Evolutionary conservation across 2,888 invertebrate genomes (phyloP).

Genomic region (Cheilosia soror): DNA sequence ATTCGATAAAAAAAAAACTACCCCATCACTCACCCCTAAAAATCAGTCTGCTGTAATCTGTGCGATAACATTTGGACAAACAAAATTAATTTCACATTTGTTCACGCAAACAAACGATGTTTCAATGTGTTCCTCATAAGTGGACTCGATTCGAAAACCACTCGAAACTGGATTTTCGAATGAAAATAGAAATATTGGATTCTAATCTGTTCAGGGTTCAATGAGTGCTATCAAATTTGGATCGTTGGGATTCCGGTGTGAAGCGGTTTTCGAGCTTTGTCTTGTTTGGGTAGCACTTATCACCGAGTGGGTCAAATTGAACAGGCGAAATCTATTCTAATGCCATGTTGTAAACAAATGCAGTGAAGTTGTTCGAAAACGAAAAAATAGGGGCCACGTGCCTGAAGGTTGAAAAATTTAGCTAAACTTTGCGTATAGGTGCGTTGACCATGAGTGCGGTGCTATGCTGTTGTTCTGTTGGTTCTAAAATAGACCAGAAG

Average conservation of each 20-base stretch:
- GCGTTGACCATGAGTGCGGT: too few species aligned
- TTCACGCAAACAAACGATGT: slow-evolving; percentile 30
- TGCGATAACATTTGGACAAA: background rate
- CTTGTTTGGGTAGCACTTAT: slow-evolving; percentile 8
- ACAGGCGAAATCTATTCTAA: slow-evolving; percentile 3
- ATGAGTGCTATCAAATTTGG: slow-evolving; percentile 74
- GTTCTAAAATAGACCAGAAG: too few species aligned
- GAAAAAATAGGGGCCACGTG: background rate
- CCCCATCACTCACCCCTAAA: slow-evolving; percentile 8
- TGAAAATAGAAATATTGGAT: slow-evolving; percentile 48
- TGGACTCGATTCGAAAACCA: slow-evolving; percentile 11
- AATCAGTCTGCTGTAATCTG: background rate
- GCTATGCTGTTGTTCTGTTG: too few species aligned
- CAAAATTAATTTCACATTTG: slow-evolving; percentile 8
- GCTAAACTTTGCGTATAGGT: background rate
- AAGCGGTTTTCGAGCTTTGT: slow-evolving; percentile 58
- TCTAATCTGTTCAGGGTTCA: slow-evolving; percentile 63
- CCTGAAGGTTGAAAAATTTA: background rate
- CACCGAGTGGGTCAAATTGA: slow-evolving; percentile 18
- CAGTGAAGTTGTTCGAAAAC: background rate
- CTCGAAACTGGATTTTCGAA: slow-evolving; percentile 5
- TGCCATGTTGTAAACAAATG: slow-evolving; percentile 26
- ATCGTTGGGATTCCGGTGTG: slow-evolving; percentile 51
- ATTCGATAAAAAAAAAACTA: background rate
- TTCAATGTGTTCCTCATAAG: background rate